Percentiles rank a stretch among this genome's conserved stretches.
Evolutionary conservation across 2,797 vertebrate species (phyloP).

Genomic region (Lutra lutra): DNA sequence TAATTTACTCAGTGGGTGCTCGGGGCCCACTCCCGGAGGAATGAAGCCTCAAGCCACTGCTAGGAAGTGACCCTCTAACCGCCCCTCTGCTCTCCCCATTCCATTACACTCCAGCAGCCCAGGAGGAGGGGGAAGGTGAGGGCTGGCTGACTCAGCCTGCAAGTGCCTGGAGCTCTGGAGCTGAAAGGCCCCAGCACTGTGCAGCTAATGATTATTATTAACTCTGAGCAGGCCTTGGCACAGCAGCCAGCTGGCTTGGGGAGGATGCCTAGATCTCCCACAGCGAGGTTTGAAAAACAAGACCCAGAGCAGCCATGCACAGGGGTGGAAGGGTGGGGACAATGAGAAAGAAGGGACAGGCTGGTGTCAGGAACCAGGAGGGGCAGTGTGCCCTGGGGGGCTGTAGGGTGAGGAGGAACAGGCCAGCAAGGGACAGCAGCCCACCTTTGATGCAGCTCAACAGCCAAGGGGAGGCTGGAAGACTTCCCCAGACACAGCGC

Average conservation of each 20-base stretch:
- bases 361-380: neutral
- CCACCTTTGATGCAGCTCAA: neutral
- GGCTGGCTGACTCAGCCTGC: slow-evolving; percentile 71
- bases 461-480: neutral
- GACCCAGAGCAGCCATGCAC: slow-evolving; percentile 26
- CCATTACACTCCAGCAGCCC: neutral
- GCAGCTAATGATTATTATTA: slow-evolving; percentile 80
- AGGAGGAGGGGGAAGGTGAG: neutral
- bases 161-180: slow-evolving; percentile 68
- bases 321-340: slow-evolving; percentile 1
- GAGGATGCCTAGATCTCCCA: slow-evolving; percentile 72
- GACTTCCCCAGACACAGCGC: neutral
- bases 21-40: neutral
- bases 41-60: neutral
- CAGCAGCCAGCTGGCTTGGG: slow-evolving; percentile 75
- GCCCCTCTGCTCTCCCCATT: neutral
- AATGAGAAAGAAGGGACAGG: neutral
- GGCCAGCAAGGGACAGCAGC: neutral
- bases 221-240: slow-evolving; percentile 72
- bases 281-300: slow-evolving; percentile 73
- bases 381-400: neutral
- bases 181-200: slow-evolving; percentile 59
- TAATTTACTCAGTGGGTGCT: neutral
- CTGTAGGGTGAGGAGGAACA: neutral
- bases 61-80: neutral